Evolutionary conservation across 2,888 invertebrate species (phyloP).

Genomic region (Helobdella robusta): DNA sequence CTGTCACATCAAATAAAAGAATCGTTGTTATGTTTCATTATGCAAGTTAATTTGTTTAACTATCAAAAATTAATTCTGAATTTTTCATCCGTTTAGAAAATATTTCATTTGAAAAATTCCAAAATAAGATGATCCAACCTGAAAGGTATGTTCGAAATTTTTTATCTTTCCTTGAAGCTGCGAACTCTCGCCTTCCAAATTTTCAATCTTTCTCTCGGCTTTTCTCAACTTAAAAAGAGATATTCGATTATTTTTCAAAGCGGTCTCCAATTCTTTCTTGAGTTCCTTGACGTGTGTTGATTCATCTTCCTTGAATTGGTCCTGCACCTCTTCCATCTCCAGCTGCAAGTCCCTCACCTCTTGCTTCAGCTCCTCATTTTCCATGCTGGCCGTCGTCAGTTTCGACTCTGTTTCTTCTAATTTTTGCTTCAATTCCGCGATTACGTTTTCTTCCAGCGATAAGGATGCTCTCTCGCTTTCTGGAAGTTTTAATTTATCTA

Average conservation of each 20-base stretch:
- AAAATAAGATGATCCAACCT: neutral
- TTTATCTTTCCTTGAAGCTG: slow-evolving; percentile 49
- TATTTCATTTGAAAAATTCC: neutral
- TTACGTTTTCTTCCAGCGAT: slow-evolving; percentile 35
- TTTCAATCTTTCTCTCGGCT: slow-evolving; percentile 68
- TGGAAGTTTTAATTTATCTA: slow-evolving; percentile 35
- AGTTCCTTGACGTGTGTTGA: slow-evolving; percentile 81
- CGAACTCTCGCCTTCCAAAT: slow-evolving; percentile 73
- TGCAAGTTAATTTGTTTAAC: neutral
- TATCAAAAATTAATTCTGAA: neutral
- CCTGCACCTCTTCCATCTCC: slow-evolving; percentile 98
- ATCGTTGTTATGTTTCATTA: neutral
- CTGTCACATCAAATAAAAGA: neutral
- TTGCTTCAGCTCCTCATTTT: slow-evolving; percentile 85
- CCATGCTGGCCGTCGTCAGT: slow-evolving; percentile 86
- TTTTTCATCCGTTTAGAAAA: neutral
- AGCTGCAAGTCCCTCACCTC: slow-evolving; percentile 85
- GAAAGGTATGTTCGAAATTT: slow-evolving; percentile 45
- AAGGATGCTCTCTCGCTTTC: slow-evolving; percentile 34
- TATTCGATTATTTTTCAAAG: slow-evolving; percentile 93
- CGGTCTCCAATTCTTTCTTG: slow-evolving; percentile 87
- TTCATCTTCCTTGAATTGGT: slow-evolving; percentile 79
- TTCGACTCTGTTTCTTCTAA: slow-evolving; percentile 78
- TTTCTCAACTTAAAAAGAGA: slow-evolving; percentile 94
- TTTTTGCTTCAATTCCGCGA: slow-evolving; percentile 60